Percentiles rank a stretch among this genome's conserved stretches.
phyloP scores from a whole-genome alignment of 2,888 invertebrate species.

The Heliconius erato region DNA sequence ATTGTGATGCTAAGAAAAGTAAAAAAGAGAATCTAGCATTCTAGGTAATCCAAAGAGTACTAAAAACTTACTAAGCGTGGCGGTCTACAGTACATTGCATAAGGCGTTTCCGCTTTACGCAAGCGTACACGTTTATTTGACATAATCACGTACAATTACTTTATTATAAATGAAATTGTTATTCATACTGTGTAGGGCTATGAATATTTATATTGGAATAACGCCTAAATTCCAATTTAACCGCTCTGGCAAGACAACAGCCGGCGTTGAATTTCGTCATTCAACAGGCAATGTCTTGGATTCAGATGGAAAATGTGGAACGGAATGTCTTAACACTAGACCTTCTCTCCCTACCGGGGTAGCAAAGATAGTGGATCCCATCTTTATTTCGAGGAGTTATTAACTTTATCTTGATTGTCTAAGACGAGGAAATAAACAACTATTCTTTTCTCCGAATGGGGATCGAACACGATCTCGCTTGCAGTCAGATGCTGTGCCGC shows the following conservation, averaged over 20 bases:
- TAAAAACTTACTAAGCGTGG: neutral
- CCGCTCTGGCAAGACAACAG: neutral
- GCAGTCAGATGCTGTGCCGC: no score
- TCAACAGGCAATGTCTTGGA: neutral
- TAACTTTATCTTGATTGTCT: no score
- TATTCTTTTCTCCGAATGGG: no score
- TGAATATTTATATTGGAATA: neutral
- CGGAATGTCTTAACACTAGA: neutral
- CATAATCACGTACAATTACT: constrained; percentile 44
- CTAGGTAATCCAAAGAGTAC: neutral
- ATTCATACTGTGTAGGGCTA: neutral
- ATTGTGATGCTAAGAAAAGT: neutral
- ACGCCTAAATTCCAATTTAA: neutral
- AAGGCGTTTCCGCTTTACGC: constrained; percentile 45
- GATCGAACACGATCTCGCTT: no score
- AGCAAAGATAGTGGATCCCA: no score
- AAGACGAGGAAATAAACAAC: no score
- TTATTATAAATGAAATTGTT: neutral
- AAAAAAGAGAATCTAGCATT: neutral
- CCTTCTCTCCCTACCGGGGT: neutral
- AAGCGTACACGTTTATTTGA: constrained; percentile 41
- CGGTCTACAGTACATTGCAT: constrained; percentile 35
- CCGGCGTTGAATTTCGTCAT: neutral
- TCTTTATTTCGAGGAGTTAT: no score
- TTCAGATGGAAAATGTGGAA: neutral